Base-by-base conservation (phyloP, 1,140 invertebrate genomes). In the Maniola jurtina region DNA sequence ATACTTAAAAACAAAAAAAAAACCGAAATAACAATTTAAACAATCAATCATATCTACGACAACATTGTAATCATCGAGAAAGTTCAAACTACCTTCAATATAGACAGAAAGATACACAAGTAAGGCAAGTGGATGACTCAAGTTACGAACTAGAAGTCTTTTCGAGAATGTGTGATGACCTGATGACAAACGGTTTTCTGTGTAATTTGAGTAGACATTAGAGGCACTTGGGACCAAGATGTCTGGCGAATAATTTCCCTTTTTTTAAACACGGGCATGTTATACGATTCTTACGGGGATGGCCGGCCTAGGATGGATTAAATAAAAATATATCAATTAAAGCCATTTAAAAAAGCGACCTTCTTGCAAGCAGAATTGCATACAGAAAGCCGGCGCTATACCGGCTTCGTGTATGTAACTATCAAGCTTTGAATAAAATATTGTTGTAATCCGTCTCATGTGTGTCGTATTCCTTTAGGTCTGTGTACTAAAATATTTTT, bases 41-140 rank as follows among this genome's bases (percentile, higher is more conserved):
- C 54, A 70, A 40, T 68, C 61, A 66, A 80, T 65, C 68, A 79
- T 67, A 67, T 63, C 84, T 89, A 85, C 86, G 66, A 86, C 84
- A 83, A 81, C 82, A 80, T 65, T 66, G 64, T 73, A 76, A 64
- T 76, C 73, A 82, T 83, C 52, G 76, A 88, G 75, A 80, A 79
- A 74, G 67, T 59, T 76, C 77, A 83, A 84, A 86, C 86, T 90
- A 88, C 81, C 82, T 81, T 70, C 77, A 80, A 80, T 75, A 86
- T 75, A 86, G 83, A 88, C 72, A 88, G 86, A 90, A 88, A 88
- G 84, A 88, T 90, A 90, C 88, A 90, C 88, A 90, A 90, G 88
- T 88, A 90, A 90, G 88, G 86, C 87, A 72, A 81, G 84, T 84
- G 79, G 76, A 89, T 89, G 86, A 86, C 75, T 80, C 80, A 81